A percentile compares a stretch with the other conserved stretches of the same genome.
These are phyloP conservation scores for Arbacia lixula DNA, from an alignment of 53 echinoderm and acorn worm species.

Conservation along the genomic window DNA sequence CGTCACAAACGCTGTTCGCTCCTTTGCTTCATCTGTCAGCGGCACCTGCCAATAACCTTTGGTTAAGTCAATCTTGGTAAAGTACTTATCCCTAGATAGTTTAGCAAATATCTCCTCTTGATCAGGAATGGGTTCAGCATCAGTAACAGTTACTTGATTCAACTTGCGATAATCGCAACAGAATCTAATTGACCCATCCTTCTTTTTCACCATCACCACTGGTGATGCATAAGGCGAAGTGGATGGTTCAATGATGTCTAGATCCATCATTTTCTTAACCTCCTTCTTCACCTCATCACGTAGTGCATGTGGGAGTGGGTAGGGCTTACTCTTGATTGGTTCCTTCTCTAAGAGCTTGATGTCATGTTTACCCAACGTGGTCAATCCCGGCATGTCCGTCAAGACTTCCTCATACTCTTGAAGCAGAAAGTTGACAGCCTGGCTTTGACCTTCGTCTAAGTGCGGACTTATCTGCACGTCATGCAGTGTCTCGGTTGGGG, in stretches of 20 bases:
- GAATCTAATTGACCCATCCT: constrained; percentile 44
- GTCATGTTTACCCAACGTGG: constrained; percentile 52
- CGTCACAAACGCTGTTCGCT: constrained; percentile 54
- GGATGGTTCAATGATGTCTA: constrained; percentile 48
- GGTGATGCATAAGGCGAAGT: constrained; percentile 57
- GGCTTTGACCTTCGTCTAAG: not conserved
- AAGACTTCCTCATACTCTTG: constrained; percentile 47
- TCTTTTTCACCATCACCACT: constrained; percentile 51
- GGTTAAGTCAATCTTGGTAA: not conserved
- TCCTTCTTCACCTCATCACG: constrained; percentile 45
- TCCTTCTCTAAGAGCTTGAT: constrained; percentile 39
- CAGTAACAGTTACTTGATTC: constrained; percentile 64
- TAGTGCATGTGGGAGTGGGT: constrained; percentile 57
- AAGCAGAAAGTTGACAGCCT: not conserved
- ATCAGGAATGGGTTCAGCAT: constrained; percentile 72
- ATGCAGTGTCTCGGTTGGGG: not conserved
- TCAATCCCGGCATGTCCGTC: constrained; percentile 62
- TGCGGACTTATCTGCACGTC: not conserved
- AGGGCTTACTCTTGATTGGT: constrained; percentile 41
- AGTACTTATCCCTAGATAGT: constrained; percentile 55
- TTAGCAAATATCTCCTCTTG: constrained; percentile 67
- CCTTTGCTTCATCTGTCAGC: constrained; percentile 38
- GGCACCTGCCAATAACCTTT: not conserved
- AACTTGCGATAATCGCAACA: constrained; percentile 54
- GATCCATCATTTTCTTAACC: constrained; percentile 54